These are phyloP conservation scores for Darevskia nairensis DNA, from an alignment of 2,797 vertebrate species.

Conservation along the genomic window DNA sequence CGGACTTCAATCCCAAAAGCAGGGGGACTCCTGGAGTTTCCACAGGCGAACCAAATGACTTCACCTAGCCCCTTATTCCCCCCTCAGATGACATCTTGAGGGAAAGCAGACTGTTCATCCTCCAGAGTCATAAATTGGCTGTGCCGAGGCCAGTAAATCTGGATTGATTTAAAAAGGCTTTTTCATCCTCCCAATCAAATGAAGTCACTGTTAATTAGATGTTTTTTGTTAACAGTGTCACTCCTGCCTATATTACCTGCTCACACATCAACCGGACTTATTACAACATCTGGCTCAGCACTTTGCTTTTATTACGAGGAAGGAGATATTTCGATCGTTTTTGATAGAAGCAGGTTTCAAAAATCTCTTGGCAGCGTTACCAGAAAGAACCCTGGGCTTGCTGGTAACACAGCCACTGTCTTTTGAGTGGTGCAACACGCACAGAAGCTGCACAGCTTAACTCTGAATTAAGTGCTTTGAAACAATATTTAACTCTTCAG, in stretches of 20 bases:
- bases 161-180: conserved; percentile 76
- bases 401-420: background rate
- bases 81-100: conserved; percentile 77
- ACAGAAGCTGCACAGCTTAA: background rate
- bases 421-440: background rate
- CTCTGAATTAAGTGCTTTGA: background rate
- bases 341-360: conserved; percentile 34
- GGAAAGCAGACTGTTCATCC: conserved; percentile 73
- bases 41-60: conserved; percentile 79
- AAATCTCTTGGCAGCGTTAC: conserved; percentile 37
- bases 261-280: conserved; percentile 58
- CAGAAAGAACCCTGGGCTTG: background rate
- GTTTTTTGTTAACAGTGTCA: conserved; percentile 72
- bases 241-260: conserved; percentile 69
- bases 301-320: conserved; percentile 31
- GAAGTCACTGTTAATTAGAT: conserved; percentile 78
- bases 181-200: conserved; percentile 77
- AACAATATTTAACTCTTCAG: background rate
- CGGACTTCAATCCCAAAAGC: conserved; percentile 77
- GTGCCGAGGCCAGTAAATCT: conserved; percentile 75
- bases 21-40: conserved; percentile 79
- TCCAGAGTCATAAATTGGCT: conserved; percentile 76
- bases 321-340: background rate
- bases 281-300: conserved; percentile 56
- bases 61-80: conserved; percentile 73